Base-by-base conservation (phyloP, 2,888 invertebrate species). In the Drymonia ruficornis region DNA sequence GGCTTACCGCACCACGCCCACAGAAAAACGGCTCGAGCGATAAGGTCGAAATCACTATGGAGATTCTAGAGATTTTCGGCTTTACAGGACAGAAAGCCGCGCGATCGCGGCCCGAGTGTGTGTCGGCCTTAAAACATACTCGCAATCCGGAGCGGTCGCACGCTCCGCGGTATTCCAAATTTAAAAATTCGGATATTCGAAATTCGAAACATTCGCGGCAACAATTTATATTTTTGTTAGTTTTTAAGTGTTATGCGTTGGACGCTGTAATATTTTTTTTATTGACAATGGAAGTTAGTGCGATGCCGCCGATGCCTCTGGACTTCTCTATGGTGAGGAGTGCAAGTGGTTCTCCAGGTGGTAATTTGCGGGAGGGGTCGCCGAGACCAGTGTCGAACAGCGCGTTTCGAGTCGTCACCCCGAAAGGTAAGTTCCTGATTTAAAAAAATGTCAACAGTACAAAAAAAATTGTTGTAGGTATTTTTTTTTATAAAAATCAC, bases 381-480 rank as follows among this genome's bases (percentile, higher is more conserved):
- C 91, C 92, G 63, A 81, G 91, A 55, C 86, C 87, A 50, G 89
- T 87, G 34, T 87, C 90, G 31, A 91, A 87, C 71, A 95, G 95
- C 91, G 95, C 95, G 28, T 95, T 95, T 80, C 92, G 95, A 69
- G 94, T 95, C 52, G 95, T 95, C 71, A 95, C 94, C 3, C 95
- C 95, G 4, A 95, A 95, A 90, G 94, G 94, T 86, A 87, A 86
- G 82, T 63, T 60, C 31, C 18, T 40, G n/a, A 52, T 11, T 9
- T 0, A 16, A 44, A 44, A 44, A 23, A 13, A 19, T n/a, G 23
- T 4, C 13, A n/a, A 44, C 23, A 23, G 8, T n/a, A 23, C n/a
- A 18, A 42, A 42, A 42, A 42, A 9, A 19, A 42, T 42, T 8
- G n/a, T 5, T 36, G 13, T 13, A 12, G 13, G 2, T 36, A 13